Conservation (phyloP, 2,797 vertebrate genomes). For the Chelidonichthys spinosus region DNA sequence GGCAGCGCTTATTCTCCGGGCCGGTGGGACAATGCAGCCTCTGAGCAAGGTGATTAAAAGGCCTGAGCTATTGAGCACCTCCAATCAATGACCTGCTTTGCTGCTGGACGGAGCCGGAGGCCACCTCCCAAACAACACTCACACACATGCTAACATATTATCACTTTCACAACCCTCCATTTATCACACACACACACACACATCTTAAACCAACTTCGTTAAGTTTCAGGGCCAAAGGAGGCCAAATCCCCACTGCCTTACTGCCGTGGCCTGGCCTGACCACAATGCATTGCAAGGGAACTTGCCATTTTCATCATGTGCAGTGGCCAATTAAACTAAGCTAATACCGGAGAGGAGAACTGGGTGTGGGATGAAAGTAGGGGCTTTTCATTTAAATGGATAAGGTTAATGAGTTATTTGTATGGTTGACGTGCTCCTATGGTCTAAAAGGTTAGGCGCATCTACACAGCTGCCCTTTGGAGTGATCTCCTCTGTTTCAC, state of each 20-base stretch:
- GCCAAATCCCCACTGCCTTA: slow-evolving; percentile 49
- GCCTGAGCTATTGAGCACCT: slow-evolving; percentile 80
- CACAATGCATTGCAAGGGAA: slow-evolving; percentile 59
- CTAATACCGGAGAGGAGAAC: slow-evolving; percentile 63
- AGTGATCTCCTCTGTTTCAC: slow-evolving; percentile 80
- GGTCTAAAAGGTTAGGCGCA: slow-evolving; percentile 86
- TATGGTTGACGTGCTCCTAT: slow-evolving; percentile 85
- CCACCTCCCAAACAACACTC: slow-evolving; percentile 75
- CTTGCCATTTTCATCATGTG: slow-evolving; percentile 76
- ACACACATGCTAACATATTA: slow-evolving; percentile 62
- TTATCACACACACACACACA: not conserved
- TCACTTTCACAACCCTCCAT: slow-evolving; percentile 39
- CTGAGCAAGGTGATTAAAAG: slow-evolving; percentile 84
- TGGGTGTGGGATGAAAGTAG: slow-evolving; percentile 62
- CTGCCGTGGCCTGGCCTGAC: slow-evolving; percentile 38
- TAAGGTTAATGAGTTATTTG: slow-evolving; percentile 92
- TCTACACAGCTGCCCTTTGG: slow-evolving; percentile 86
- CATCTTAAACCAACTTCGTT: slow-evolving; percentile 61
- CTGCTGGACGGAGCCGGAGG: slow-evolving; percentile 73
- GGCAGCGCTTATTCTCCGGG: slow-evolving; percentile 75
- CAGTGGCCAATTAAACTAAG: slow-evolving; percentile 84
- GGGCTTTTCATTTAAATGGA: slow-evolving; percentile 86
- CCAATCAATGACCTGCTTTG: slow-evolving; percentile 81
- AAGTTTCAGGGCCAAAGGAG: slow-evolving; percentile 51
- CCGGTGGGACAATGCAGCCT: slow-evolving; percentile 81